These are phyloP conservation scores for Varanus komodoensis DNA, from an alignment of 2,113 vertebrate species.

Conservation along the genomic window DNA sequence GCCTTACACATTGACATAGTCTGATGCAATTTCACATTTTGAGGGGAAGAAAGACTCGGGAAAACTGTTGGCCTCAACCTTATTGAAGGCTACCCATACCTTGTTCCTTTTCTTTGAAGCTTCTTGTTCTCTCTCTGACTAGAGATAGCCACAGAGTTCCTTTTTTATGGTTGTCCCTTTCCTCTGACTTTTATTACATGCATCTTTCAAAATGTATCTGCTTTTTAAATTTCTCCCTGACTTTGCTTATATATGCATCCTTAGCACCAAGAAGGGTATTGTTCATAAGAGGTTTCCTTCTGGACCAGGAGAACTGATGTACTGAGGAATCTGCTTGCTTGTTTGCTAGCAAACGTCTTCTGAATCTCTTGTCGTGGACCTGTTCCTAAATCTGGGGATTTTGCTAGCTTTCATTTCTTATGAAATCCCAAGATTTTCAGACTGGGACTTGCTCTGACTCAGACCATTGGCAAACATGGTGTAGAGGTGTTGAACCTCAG, in stretches of 20 bases:
- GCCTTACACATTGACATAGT: not conserved
- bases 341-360: not conserved
- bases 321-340: not conserved
- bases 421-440: not conserved
- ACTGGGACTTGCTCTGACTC: too few species aligned
- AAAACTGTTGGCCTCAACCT: not conserved
- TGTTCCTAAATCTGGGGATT: not conserved
- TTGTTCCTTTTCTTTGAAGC: not conserved
- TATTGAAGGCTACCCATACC: not conserved
- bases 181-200: not conserved
- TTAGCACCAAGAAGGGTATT: not conserved
- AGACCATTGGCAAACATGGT: too few species aligned
- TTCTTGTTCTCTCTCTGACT: not conserved
- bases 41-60: not conserved
- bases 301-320: not conserved
- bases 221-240: not conserved
- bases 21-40: not conserved
- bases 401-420: not conserved
- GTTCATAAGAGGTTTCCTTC: not conserved
- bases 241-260: not conserved
- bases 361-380: too few species aligned
- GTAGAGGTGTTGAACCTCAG: too few species aligned
- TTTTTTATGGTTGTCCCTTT: not conserved
- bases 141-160: too few species aligned
- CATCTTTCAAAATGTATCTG: not conserved